Conservation (phyloP, 2,113 vertebrate species). For the Oreamnos americanus region DNA sequence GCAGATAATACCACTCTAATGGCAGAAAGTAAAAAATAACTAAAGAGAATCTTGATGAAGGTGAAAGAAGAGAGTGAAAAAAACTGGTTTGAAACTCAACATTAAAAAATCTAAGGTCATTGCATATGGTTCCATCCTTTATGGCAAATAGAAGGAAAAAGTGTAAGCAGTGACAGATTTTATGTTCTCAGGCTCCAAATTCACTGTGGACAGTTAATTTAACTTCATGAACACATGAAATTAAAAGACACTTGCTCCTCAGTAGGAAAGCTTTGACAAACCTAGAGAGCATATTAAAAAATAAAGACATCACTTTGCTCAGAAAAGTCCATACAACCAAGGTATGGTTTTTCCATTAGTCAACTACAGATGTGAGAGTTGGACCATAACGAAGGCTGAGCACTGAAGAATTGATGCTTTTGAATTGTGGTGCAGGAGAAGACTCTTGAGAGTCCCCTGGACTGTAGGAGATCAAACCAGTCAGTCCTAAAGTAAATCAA, state of each 20-base stretch:
- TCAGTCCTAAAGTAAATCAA: background rate
- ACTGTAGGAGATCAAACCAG: background rate
- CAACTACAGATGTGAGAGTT: background rate
- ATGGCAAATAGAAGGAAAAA: background rate
- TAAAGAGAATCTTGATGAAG: background rate
- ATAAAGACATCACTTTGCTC: background rate
- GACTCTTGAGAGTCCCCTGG: background rate
- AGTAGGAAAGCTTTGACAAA: background rate
- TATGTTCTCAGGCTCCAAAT: background rate
- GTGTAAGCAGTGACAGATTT: background rate
- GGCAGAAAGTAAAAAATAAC: background rate
- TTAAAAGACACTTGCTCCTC: background rate
- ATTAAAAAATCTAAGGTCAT: background rate
- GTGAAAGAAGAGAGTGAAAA: background rate
- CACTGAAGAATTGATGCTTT: background rate
- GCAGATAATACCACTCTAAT: background rate
- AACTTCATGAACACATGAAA: background rate
- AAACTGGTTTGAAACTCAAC: background rate
- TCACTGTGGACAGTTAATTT: background rate
- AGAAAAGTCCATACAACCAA: background rate
- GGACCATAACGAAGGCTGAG: background rate
- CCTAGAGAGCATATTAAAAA: background rate
- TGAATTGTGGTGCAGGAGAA: background rate
- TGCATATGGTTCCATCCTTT: background rate
- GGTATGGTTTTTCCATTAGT: background rate